Conservation (phyloP, 2,888 invertebrate genomes). For the Adelognathus sp. region DNA sequence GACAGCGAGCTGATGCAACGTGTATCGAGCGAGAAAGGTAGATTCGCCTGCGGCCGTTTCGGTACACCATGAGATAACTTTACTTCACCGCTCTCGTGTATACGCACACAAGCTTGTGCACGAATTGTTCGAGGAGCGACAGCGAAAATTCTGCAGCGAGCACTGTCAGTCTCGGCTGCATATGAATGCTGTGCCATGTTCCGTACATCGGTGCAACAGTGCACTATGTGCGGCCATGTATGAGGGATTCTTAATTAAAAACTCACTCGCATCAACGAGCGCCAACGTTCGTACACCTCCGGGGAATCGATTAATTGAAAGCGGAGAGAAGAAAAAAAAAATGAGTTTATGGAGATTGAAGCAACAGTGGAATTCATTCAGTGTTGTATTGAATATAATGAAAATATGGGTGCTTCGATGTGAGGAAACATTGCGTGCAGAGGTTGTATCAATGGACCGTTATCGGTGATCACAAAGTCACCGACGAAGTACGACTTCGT, state of each 20-base stretch:
- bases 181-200: background rate
- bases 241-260: slow-evolving; percentile 41
- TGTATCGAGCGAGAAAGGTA: slow-evolving; percentile 21
- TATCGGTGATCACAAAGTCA: no score
- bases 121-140: slow-evolving; percentile 37
- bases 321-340: background rate
- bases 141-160: slow-evolving; percentile 30
- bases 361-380: background rate
- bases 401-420: no score
- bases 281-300: slow-evolving; percentile 2
- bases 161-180: slow-evolving; percentile 41
- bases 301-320: slow-evolving; percentile 27
- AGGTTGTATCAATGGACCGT: no score
- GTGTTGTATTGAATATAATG: background rate
- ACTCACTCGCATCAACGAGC: slow-evolving; percentile 35
- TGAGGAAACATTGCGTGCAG: no score
- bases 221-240: background rate
- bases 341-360: slow-evolving; percentile 19
- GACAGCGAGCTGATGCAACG: background rate
- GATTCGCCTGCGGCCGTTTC: slow-evolving; percentile 30
- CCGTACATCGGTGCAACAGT: background rate
- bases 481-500: no score
- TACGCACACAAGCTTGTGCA: slow-evolving; percentile 17
- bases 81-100: background rate
- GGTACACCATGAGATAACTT: background rate